These are phyloP conservation scores for Platygyra sinensis DNA, from an alignment of 64 coral and sea anemone species.

Conservation along the genomic window DNA sequence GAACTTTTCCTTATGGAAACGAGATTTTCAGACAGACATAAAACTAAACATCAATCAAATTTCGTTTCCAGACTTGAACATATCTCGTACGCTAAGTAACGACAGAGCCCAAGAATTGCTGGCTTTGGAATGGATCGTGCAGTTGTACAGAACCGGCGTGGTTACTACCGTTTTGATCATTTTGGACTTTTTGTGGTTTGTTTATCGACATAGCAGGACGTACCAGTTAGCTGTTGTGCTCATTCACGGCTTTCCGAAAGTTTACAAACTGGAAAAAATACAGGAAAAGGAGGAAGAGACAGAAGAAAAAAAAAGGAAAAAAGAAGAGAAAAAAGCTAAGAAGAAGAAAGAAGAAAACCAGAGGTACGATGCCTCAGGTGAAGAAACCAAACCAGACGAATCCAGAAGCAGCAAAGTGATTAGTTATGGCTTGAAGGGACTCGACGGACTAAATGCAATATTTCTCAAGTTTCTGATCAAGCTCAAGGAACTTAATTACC, in stretches of 20 bases:
- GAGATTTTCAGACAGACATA: not conserved
- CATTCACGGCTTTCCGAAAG: conserved; percentile 71
- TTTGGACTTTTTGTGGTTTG: conserved; percentile 73
- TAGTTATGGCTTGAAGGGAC: conserved; percentile 19
- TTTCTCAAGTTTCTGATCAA: conserved; percentile 58
- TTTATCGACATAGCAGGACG: conserved; percentile 74
- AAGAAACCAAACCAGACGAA: not conserved
- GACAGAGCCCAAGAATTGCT: conserved; percentile 58
- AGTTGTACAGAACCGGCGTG: conserved; percentile 55
- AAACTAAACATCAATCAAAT: conserved; percentile 51
- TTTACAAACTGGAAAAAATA: conserved; percentile 68
- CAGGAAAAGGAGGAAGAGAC: conserved; percentile 33
- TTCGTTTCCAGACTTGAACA: conserved; percentile 39
- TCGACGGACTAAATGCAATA: conserved; percentile 36
- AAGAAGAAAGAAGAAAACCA: not conserved
- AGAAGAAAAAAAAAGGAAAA: conserved; percentile 9
- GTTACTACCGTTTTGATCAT: conserved; percentile 58
- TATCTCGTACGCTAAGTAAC: conserved; percentile 39
- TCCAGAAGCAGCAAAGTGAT: not conserved
- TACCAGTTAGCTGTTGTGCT: conserved; percentile 68
- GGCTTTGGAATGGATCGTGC: conserved; percentile 73
- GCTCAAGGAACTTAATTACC: conserved; percentile 77
- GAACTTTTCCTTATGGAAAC: conserved; percentile 9
- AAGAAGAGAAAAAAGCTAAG: conserved; percentile 14
- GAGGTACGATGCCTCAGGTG: not conserved